Percentiles rank a stretch among this genome's conserved stretches.
These are phyloP conservation scores for Urophycis tenuis DNA, from an alignment of 2,797 vertebrate species.

Conservation along the genomic window DNA sequence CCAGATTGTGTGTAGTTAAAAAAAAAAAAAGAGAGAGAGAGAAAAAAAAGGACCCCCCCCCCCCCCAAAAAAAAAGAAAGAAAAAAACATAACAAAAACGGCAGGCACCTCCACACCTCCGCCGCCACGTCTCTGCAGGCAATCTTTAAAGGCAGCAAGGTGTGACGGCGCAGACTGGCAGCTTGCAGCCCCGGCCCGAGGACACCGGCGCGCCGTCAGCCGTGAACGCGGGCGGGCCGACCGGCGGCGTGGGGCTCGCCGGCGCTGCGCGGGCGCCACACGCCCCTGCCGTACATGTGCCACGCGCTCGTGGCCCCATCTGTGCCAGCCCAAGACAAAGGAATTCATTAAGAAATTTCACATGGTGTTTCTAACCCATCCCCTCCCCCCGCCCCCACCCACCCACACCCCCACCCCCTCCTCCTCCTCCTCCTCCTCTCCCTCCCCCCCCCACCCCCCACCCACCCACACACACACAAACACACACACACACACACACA, in stretches of 20 bases:
- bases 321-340: constrained; percentile 65
- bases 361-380: constrained; percentile 30
- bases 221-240: constrained; percentile 64
- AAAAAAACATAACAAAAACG: neutral
- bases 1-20: constrained; percentile 91
- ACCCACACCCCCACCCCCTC: neutral
- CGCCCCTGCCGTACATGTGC: constrained; percentile 54
- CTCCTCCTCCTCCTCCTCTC: neutral
- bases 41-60: constrained; percentile 62
- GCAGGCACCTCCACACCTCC: constrained; percentile 17
- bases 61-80: neutral
- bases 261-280: constrained; percentile 57
- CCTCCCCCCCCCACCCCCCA: no score
- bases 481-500: neutral
- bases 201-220: constrained; percentile 84
- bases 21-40: constrained; percentile 24
- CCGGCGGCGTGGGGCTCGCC: constrained; percentile 59
- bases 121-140: constrained; percentile 95
- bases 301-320: constrained; percentile 62
- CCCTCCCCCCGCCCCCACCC: neutral
- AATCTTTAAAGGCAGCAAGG: constrained; percentile 99
- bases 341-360: constrained; percentile 67
- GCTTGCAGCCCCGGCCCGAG: constrained; percentile 93
- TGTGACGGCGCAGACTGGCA: constrained; percentile 99
- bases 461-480: neutral